A percentile compares a stretch with the other conserved stretches of the same genome.
These are phyloP conservation scores for Patella depressa DNA, from an alignment of 2,888 invertebrate species.

Conservation along the genomic window DNA sequence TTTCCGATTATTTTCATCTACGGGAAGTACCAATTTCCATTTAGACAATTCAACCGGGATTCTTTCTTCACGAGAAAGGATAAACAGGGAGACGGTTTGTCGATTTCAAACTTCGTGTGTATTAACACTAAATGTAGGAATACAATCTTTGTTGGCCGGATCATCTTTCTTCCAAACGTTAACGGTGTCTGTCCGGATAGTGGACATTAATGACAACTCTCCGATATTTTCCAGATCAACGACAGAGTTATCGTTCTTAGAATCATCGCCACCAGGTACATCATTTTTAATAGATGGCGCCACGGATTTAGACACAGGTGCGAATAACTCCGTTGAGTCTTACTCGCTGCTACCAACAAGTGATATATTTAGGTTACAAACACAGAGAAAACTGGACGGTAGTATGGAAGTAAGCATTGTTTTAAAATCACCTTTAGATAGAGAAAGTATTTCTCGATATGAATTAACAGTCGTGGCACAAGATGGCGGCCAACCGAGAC, in stretches of 20 bases:
- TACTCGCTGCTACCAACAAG: not conserved
- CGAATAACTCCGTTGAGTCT: not conserved
- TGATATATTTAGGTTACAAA: not conserved
- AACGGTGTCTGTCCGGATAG: not conserved
- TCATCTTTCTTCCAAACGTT: conserved; percentile 2
- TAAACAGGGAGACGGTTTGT: not conserved
- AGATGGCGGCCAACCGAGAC: not conserved
- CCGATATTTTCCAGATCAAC: not conserved
- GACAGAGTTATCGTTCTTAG: not conserved
- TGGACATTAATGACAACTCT: not conserved
- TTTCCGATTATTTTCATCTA: not conserved
- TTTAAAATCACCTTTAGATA: not conserved
- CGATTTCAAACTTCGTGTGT: not conserved
- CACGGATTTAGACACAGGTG: not conserved
- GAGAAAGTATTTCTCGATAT: not conserved
- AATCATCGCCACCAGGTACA: not conserved
- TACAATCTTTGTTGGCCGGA: not conserved
- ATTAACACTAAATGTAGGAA: not conserved
- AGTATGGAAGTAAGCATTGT: not conserved
- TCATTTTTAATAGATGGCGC: not conserved
- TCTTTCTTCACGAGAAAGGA: not conserved
- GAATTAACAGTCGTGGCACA: not conserved
- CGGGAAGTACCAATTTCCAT: not conserved
- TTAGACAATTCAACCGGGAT: not conserved
- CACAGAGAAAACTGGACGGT: not conserved